Percentiles rank a stretch among this genome's conserved stretches.
Evolutionary conservation across 64 coral and sea anemone species (phyloP).

Genomic region (Stylophora pistillata): DNA sequence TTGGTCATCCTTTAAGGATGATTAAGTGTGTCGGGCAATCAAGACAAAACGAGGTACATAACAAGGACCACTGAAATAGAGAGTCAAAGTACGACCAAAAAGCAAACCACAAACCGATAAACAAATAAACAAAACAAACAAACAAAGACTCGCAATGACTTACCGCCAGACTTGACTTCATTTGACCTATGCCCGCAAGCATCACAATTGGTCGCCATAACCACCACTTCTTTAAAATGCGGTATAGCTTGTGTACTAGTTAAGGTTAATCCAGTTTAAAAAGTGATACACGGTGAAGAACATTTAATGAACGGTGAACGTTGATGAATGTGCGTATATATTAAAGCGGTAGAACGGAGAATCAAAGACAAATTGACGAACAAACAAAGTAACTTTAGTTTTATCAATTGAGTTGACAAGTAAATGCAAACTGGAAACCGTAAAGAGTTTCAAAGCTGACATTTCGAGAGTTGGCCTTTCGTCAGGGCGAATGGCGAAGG

Average conservation of each 20-base stretch:
- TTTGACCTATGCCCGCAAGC: constrained; percentile 77
- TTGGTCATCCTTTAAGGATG: no score
- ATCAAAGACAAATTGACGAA: no score
- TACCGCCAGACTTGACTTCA: constrained; percentile 98
- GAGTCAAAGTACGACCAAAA: not conserved
- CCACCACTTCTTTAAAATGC: constrained; percentile 96
- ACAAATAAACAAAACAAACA: not conserved
- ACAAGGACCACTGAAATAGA: not conserved
- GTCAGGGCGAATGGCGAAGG: no score
- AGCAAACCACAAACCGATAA: not conserved
- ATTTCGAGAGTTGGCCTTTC: no score
- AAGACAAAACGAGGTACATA: not conserved
- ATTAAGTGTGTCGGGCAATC: not conserved
- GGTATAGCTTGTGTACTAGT: constrained; percentile 71
- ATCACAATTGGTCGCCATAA: constrained; percentile 90
- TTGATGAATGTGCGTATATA: no score
- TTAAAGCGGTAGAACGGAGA: no score
- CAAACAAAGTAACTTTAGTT: no score
- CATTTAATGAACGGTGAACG: no score
- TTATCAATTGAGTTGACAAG: no score
- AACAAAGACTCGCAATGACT: not conserved
- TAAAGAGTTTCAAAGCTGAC: no score
- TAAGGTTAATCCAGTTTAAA: not conserved
- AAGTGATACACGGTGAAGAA: not conserved
- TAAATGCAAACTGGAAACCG: no score